These are phyloP conservation scores for Urocyon cinereoargenteus DNA, from an alignment of 2,797 vertebrate genomes.

Conservation along the genomic window DNA sequence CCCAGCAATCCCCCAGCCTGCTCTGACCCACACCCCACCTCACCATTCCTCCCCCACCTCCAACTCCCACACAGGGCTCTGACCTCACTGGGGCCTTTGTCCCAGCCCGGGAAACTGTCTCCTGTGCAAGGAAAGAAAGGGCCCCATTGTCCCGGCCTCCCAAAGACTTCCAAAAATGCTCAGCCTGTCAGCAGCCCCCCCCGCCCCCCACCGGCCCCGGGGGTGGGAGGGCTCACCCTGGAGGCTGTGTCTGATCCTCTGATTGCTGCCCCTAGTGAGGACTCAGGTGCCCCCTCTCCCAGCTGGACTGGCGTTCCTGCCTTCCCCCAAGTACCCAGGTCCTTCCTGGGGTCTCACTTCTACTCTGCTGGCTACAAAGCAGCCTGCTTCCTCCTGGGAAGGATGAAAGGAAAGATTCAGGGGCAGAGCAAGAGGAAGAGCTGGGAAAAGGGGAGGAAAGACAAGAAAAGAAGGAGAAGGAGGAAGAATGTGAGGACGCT, in stretches of 20 bases:
- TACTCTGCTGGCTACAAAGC: background rate
- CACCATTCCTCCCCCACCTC: background rate
- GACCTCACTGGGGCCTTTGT: conserved; percentile 78
- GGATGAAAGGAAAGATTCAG: background rate
- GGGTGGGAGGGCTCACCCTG: background rate
- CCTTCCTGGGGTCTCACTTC: background rate
- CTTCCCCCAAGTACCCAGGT: background rate
- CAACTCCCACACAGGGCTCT: background rate
- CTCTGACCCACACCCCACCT: background rate
- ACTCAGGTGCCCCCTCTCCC: background rate
- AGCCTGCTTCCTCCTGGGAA: background rate
- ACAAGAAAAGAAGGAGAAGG: background rate
- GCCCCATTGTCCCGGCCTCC: conserved; percentile 70
- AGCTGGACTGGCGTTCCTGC: background rate
- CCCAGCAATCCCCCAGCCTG: background rate
- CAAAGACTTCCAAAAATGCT: conserved; percentile 74
- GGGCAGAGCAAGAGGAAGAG: background rate
- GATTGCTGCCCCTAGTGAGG: background rate
- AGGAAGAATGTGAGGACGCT: background rate
- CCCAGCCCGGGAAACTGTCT: conserved; percentile 36
- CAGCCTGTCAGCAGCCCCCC: background rate
- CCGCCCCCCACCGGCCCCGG: background rate
- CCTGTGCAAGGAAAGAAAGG: conserved; percentile 61
- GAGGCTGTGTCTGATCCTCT: background rate
- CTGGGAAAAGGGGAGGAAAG: background rate